Conservation (phyloP, 2,888 invertebrate species). For the Papilio gigon region DNA sequence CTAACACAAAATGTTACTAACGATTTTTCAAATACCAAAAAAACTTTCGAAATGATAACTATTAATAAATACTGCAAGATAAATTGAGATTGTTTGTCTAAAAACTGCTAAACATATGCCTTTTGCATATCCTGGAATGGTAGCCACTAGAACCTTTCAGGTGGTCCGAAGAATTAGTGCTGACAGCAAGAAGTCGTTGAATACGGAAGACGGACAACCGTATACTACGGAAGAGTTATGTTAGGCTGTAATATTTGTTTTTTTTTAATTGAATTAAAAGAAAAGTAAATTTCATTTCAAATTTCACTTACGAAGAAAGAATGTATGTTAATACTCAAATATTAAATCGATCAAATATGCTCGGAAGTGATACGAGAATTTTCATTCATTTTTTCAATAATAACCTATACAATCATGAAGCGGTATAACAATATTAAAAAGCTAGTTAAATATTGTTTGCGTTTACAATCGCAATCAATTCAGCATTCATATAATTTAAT, state of each 20-base stretch:
- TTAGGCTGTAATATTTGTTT: too few relatives aligned
- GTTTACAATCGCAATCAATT: conserved; percentile 28
- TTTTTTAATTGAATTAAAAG: background rate
- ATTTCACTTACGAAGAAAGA: background rate
- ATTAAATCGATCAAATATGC: background rate
- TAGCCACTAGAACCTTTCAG: too few relatives aligned
- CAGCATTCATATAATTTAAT: conserved; percentile 31
- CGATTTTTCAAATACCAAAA: too few relatives aligned
- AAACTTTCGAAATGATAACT: too few relatives aligned
- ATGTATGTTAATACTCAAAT: background rate
- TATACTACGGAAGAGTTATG: too few relatives aligned
- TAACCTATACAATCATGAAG: conserved; percentile 1
- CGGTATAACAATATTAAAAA: background rate
- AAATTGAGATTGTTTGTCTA: too few relatives aligned
- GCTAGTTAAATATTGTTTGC: background rate
- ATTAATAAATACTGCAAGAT: too few relatives aligned
- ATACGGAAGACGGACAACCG: too few relatives aligned
- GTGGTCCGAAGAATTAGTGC: too few relatives aligned
- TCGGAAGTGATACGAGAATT: background rate
- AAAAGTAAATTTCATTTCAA: background rate
- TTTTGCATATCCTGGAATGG: too few relatives aligned
- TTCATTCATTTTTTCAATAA: background rate
- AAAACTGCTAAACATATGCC: too few relatives aligned
- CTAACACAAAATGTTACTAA: background rate
- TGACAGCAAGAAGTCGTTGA: too few relatives aligned